These are phyloP conservation scores for Ictalurus furcatus DNA, from an alignment of 2,113 vertebrate genomes.

Conservation along the genomic window DNA sequence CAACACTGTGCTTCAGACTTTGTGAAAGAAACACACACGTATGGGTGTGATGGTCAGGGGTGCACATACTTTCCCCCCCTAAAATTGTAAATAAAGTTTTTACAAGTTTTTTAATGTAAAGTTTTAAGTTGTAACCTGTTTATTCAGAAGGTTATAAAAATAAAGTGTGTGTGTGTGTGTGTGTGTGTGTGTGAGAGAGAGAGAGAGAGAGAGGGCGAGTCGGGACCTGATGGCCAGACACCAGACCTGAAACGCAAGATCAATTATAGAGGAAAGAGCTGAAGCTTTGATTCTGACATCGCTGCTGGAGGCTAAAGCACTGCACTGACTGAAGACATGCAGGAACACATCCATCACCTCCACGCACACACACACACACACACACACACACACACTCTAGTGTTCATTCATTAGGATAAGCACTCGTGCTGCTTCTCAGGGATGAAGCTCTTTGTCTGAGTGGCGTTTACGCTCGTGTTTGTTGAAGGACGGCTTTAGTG, in stretches of 20 bases:
- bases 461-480: not conserved
- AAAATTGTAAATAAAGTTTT: too few species aligned
- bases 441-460: not conserved
- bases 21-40: not conserved
- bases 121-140: not conserved
- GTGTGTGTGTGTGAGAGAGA: not conserved
- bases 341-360: constrained; percentile 54
- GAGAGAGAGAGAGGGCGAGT: constrained; percentile 55
- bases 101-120: too few species aligned
- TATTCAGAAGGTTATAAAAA: not conserved
- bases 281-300: constrained; percentile 48
- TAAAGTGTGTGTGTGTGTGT: not conserved
- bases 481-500: not conserved
- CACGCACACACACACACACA: constrained; percentile 4
- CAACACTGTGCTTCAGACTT: not conserved
- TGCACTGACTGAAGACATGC: constrained; percentile 55
- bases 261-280: constrained; percentile 51
- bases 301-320: constrained; percentile 52
- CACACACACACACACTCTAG: constrained; percentile 15
- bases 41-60: not conserved
- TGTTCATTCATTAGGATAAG: constrained; percentile 37
- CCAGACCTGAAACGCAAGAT: constrained; percentile 56
- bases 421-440: constrained; percentile 45
- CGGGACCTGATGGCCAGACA: constrained; percentile 63
- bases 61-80: too few species aligned